These are phyloP conservation scores for Caradrina kadenii DNA, from an alignment of 2,888 invertebrate genomes.

Conservation along the genomic window DNA sequence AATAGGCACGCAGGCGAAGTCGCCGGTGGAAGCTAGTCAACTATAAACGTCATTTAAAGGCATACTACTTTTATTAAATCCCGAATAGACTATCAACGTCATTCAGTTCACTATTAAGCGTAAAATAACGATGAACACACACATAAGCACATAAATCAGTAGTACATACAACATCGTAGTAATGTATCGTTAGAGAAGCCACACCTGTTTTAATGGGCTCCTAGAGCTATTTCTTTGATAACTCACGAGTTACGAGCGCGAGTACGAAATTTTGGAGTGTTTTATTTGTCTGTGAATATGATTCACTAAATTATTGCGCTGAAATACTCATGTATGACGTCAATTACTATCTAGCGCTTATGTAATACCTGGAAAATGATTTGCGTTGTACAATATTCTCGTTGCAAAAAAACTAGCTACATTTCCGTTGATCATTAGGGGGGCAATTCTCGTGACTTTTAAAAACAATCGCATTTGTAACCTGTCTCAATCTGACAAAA, in stretches of 20 bases:
- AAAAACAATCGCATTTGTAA: too few relatives aligned
- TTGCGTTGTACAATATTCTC: not conserved
- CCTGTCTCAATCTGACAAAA: too few relatives aligned
- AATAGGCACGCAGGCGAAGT: too few relatives aligned
- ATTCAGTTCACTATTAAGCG: constrained; percentile 21
- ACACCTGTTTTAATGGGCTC: constrained; percentile 65
- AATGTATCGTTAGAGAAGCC: constrained; percentile 49
- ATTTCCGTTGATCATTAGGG: not conserved
- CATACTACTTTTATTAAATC: not conserved
- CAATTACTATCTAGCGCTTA: constrained; percentile 49
- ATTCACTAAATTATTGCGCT: constrained; percentile 69
- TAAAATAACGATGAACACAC: constrained; percentile 38
- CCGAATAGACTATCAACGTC: constrained; percentile 42
- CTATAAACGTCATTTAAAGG: not conserved
- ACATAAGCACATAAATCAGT: constrained; percentile 26
- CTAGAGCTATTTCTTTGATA: constrained; percentile 67
- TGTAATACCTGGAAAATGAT: constrained; percentile 11
- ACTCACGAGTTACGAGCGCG: constrained; percentile 57
- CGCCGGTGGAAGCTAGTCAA: too few relatives aligned
- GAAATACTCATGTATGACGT: constrained; percentile 68
- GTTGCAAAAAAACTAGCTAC: not conserved
- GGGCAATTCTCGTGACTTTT: too few relatives aligned
- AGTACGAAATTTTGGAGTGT: constrained; percentile 69
- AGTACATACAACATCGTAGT: constrained; percentile 14
- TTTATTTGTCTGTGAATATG: constrained; percentile 74